Base-by-base conservation (phyloP, 2,888 invertebrate species). In the Steinernema scapterisci region DNA sequence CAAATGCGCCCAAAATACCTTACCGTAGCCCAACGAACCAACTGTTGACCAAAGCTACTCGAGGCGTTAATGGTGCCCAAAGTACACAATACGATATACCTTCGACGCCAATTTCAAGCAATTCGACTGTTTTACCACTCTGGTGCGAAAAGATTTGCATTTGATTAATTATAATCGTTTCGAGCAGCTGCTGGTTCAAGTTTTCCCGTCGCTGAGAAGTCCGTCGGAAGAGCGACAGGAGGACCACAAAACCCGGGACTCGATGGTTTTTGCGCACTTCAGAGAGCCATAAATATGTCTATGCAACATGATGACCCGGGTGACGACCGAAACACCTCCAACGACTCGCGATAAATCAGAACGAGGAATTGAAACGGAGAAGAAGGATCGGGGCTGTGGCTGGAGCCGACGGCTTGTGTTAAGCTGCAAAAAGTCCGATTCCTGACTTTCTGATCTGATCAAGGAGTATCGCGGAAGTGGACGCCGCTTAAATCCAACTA, bases 91-190 rank as follows among this genome's bases (percentile, higher is more conserved):
- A 63, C 63, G 63, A 13, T 48, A 5, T n/a, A 48, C n/a, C 48
- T 13, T 38, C 38, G 38, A 9, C 38, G 48, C 13, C 31, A 27
- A 31, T 27, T 25, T 63, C 63, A 63, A 27, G 63, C 27, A 16
- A 16, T 63, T 63, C 63, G 63, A 6, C 31, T 7, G 16, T 31
- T 63, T 63, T 63, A 63, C 63, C 63, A n/a, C 27, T 16, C 63
- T 25, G n/a, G 63, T 63, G 63, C 63, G 63, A 63, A 63, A 63
- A 63, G 27, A 63, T 63, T 38, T 63, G 63, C 63, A 63, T 38
- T 63, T 63, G 63, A 63, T 31, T 31, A 63, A 63, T 63, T 63
- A 25, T 63, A 63, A 63, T 63, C 27, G 54, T 54, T 54, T 3
- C 23, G 38, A 31, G 63, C 63, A 63, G 63, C 63, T 63, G 63